Conservation (phyloP, 1,140 invertebrate genomes). For the Aphelinus certus region DNA sequence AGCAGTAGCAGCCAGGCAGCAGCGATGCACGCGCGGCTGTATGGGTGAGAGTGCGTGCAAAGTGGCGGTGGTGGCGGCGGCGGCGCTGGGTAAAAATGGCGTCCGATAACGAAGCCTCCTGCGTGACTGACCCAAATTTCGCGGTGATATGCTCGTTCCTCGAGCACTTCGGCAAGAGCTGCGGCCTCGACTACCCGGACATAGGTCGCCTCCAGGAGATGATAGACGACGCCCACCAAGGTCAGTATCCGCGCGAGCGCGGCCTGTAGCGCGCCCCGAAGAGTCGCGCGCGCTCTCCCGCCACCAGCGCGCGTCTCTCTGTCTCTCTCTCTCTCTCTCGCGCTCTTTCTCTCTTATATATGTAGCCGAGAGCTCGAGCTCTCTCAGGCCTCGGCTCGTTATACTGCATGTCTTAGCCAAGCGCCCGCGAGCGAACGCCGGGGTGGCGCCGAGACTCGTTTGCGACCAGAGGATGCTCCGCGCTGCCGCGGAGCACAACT, state of each 20-base stretch:
- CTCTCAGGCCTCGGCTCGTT: neutral
- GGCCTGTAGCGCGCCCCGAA: neutral
- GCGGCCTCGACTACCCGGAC: conserved; percentile 79
- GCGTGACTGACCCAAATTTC: conserved; percentile 94
- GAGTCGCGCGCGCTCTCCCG: conserved; percentile 13
- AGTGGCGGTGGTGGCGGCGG: conserved; percentile 24
- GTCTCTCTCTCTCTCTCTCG: conserved; percentile 21
- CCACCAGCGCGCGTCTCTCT: conserved; percentile 9
- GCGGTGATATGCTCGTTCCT: conserved; percentile 94
- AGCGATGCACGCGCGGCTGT: neutral
- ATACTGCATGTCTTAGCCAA: too few species aligned
- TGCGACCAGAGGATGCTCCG: neutral
- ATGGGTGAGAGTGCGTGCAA: conserved; percentile 22
- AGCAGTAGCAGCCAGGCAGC: too few species aligned
- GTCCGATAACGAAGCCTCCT: conserved; percentile 84
- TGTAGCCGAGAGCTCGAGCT: conserved; percentile 2
- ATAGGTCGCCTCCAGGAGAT: conserved; percentile 86
- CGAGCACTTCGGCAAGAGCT: conserved; percentile 84
- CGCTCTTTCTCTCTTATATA: conserved; percentile 1
- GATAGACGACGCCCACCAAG: conserved; percentile 87
- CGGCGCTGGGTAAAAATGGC: conserved; percentile 73
- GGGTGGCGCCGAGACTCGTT: neutral
- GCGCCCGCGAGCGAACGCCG: too few species aligned
- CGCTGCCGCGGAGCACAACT: neutral
- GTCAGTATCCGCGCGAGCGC: conserved; percentile 64